Percentiles rank a stretch among this genome's conserved stretches.
These are phyloP conservation scores for Thymallus thymallus DNA, from an alignment of 2,113 vertebrate species.

Conservation along the genomic window DNA sequence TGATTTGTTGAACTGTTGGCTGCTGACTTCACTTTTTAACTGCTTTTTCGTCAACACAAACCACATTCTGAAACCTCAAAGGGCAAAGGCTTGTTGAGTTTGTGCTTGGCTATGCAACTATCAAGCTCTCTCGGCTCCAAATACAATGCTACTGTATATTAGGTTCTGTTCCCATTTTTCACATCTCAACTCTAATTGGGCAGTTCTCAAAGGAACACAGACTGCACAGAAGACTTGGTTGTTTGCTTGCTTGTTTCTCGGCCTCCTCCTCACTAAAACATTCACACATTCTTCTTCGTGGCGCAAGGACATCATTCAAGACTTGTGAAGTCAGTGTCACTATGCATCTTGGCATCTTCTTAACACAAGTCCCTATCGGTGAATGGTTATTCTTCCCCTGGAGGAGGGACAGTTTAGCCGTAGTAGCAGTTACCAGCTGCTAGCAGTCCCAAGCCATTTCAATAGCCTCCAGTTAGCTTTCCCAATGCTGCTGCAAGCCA, in stretches of 20 bases:
- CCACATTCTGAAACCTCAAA: conserved; percentile 4
- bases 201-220: background rate
- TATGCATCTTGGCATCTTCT: conserved; percentile 33
- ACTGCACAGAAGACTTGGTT: background rate
- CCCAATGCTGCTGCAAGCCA: conserved; percentile 58
- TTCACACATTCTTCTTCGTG: conserved; percentile 11
- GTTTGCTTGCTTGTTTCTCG: conserved; percentile 24
- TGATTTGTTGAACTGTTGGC: background rate
- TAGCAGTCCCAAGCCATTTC: conserved; percentile 58
- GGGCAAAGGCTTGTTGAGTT: conserved; percentile 1
- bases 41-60: background rate
- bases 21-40: conserved; percentile 1
- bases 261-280: background rate
- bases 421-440: conserved; percentile 63
- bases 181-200: background rate
- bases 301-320: conserved; percentile 24
- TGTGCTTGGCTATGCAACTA: background rate
- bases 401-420: conserved; percentile 58
- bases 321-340: conserved; percentile 53
- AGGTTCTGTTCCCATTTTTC: background rate
- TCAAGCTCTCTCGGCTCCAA: too few species aligned
- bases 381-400: conserved; percentile 41
- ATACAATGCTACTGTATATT: background rate
- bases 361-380: conserved; percentile 30
- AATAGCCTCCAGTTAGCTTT: conserved; percentile 47